phyloP scores from a whole-genome alignment of 2,797 vertebrate species.

The Chaetodon trifasciatus region DNA sequence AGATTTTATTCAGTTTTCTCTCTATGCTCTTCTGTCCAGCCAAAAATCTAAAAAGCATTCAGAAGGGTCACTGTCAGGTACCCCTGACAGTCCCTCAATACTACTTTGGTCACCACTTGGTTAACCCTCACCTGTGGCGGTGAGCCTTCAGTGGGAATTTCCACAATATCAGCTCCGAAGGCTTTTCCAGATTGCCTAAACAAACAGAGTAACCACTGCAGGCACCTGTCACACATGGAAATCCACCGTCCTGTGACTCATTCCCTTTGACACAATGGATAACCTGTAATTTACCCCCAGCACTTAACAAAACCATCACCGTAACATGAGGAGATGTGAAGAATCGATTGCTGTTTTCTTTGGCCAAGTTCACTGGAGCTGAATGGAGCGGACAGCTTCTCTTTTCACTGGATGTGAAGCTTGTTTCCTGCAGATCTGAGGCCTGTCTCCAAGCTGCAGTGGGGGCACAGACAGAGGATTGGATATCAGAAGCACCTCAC shows the following conservation, averaged over 20 bases:
- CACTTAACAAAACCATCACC: slow-evolving; percentile 63
- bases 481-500: slow-evolving; percentile 56
- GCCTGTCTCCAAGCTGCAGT: slow-evolving; percentile 27
- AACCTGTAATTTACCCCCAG: slow-evolving; percentile 67
- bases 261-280: slow-evolving; percentile 55
- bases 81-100: background rate
- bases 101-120: slow-evolving; percentile 2
- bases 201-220: slow-evolving; percentile 47
- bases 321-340: slow-evolving; percentile 74
- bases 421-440: slow-evolving; percentile 67
- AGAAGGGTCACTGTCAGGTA: background rate
- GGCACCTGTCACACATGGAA: slow-evolving; percentile 61
- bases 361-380: slow-evolving; percentile 79
- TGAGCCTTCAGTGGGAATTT: slow-evolving; percentile 34
- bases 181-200: slow-evolving; percentile 39
- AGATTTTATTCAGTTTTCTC: background rate
- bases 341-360: slow-evolving; percentile 74
- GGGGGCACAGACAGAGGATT: slow-evolving; percentile 47
- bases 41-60: background rate
- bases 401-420: slow-evolving; percentile 75
- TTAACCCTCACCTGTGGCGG: slow-evolving; percentile 2
- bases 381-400: slow-evolving; percentile 73
- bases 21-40: background rate
- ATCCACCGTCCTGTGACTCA: slow-evolving; percentile 57
- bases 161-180: slow-evolving; percentile 1